Evolutionary conservation across 2,888 invertebrate genomes (phyloP).

Genomic region (Acholoe squamosa): DNA sequence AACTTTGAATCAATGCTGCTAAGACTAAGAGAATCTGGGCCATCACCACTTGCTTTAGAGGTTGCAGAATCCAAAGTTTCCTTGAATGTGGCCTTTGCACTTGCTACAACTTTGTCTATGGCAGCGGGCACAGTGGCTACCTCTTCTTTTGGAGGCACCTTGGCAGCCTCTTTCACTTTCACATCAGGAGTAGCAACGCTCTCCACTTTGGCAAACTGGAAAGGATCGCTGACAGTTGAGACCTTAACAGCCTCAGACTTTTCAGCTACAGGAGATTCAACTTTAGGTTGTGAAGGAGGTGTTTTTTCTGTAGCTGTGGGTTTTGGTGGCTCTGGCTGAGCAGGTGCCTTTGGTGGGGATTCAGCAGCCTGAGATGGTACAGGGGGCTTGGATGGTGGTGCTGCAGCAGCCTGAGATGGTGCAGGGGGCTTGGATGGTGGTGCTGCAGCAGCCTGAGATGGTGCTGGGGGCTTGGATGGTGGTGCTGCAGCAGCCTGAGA

Average conservation of each 20-base stretch:
- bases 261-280: not conserved
- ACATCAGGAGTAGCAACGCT: not conserved
- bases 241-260: constrained; percentile 19
- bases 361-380: no score
- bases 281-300: not conserved
- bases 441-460: not conserved
- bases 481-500: not conserved
- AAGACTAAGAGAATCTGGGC: constrained; percentile 22
- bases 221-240: not conserved
- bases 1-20: constrained; percentile 2
- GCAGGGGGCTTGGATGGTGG: not conserved
- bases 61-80: not conserved
- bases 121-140: not conserved
- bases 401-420: no score
- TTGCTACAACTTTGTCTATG: not conserved
- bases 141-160: not conserved
- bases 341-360: not conserved
- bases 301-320: not conserved
- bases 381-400: no score
- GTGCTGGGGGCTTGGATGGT: not conserved
- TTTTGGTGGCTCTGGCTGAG: not conserved
- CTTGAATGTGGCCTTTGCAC: not conserved
- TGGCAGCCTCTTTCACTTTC: not conserved
- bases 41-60: not conserved
- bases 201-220: not conserved